Conservation (phyloP, 2,888 invertebrate species). For the Bellardia bayeri region DNA sequence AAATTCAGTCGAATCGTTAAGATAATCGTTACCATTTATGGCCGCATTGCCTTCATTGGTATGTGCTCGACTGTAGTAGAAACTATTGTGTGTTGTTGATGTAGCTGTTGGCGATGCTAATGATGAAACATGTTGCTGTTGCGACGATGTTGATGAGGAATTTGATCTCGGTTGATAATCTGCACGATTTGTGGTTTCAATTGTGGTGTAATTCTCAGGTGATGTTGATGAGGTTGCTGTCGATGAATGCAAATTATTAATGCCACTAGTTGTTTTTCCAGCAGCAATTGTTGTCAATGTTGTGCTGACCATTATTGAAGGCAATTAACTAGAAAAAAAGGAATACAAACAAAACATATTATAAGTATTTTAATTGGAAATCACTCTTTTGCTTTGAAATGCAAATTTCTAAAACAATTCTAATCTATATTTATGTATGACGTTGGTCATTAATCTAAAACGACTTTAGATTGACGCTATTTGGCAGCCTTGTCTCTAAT, state of each 20-base stretch:
- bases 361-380: conserved; percentile 1
- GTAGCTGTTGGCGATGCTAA: conserved; percentile 60
- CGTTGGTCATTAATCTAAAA: too few relatives aligned
- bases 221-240: conserved; percentile 74
- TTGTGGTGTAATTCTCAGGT: conserved; percentile 69
- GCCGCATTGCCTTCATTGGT: conserved; percentile 41
- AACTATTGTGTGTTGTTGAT: conserved; percentile 52
- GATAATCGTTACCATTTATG: conserved; percentile 64
- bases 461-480: too few relatives aligned
- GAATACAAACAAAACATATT: conserved; percentile 18
- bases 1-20: conserved; percentile 58
- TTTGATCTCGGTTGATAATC: conserved; percentile 76
- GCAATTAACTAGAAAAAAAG: conserved; percentile 79
- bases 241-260: conserved; percentile 71
- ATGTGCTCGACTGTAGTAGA: conserved; percentile 55
- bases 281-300: conserved; percentile 84
- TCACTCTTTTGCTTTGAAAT: too few relatives aligned
- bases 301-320: conserved; percentile 85
- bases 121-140: conserved; percentile 72
- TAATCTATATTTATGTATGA: too few relatives aligned
- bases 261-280: conserved; percentile 83
- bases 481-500: too few relatives aligned
- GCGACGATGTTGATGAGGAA: conserved; percentile 75
- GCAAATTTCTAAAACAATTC: too few relatives aligned
- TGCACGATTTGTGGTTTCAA: conserved; percentile 75